Percentiles rank a stretch among this genome's conserved stretches.
These are phyloP conservation scores for Paralichthys olivaceus DNA, from an alignment of 2,113 vertebrate genomes.

Conservation along the genomic window DNA sequence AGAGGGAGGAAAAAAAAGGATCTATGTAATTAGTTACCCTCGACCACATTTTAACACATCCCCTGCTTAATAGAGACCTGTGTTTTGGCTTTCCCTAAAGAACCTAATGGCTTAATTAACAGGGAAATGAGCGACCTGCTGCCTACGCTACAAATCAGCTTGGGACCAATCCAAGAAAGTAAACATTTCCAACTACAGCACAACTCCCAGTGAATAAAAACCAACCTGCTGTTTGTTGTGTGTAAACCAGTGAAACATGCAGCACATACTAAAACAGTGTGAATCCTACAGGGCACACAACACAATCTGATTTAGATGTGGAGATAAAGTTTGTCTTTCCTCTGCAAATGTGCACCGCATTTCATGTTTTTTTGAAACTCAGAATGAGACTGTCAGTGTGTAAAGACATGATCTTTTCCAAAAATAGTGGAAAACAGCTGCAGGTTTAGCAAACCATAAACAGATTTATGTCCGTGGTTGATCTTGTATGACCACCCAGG, in stretches of 20 bases:
- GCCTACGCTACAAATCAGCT: conserved; percentile 38
- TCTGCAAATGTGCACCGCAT: background rate
- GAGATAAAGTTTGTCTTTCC: conserved; percentile 7
- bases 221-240: conserved; percentile 10
- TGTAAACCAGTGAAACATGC: conserved; percentile 7
- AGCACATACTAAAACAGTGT: background rate
- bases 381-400: conserved; percentile 18
- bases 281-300: conserved; percentile 6
- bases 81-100: conserved; percentile 43
- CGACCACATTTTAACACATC: conserved; percentile 47
- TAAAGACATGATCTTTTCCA: background rate
- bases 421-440: conserved; percentile 24
- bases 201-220: conserved; percentile 15
- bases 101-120: conserved; percentile 64
- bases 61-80: conserved; percentile 47
- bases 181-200: conserved; percentile 42
- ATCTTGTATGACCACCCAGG: conserved; percentile 14
- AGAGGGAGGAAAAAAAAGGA: background rate
- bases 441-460: conserved; percentile 48
- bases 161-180: conserved; percentile 50
- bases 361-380: conserved; percentile 31
- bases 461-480: conserved; percentile 47
- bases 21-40: conserved; percentile 57
- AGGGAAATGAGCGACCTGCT: conserved; percentile 56
- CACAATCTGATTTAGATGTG: conserved; percentile 9